Conservation (phyloP, 2,797 vertebrate genomes). For the Knipowitschia caucasica region DNA sequence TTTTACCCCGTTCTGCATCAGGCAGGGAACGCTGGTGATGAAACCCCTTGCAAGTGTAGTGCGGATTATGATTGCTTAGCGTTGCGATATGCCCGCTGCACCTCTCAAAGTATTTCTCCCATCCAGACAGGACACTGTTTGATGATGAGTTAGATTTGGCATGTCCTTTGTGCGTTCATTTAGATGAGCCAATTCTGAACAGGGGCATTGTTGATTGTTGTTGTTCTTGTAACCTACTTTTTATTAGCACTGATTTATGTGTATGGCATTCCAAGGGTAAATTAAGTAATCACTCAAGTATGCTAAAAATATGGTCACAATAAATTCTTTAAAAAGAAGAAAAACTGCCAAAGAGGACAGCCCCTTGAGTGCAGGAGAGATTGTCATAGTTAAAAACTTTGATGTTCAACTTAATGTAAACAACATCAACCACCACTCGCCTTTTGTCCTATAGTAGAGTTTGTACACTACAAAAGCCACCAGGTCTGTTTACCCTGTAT, state of each 20-base stretch:
- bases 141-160: slow-evolving; percentile 56
- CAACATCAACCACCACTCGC: slow-evolving; percentile 27
- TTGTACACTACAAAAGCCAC: no score
- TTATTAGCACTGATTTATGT: slow-evolving; percentile 41
- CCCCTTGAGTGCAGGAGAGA: not conserved
- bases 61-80: slow-evolving; percentile 73
- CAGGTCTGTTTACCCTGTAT: no score
- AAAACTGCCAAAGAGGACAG: not conserved
- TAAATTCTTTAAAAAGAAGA: not conserved
- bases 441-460: no score
- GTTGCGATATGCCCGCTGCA: slow-evolving; percentile 69
- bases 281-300: slow-evolving; percentile 15
- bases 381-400: not conserved
- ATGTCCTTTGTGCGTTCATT: slow-evolving; percentile 56
- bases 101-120: slow-evolving; percentile 70
- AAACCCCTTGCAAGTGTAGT: slow-evolving; percentile 78
- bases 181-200: slow-evolving; percentile 44
- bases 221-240: slow-evolving; percentile 54
- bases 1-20: slow-evolving; percentile 42
- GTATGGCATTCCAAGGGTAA: slow-evolving; percentile 22
- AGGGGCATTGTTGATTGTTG: slow-evolving; percentile 24
- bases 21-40: slow-evolving; percentile 76
- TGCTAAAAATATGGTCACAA: not conserved
- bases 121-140: slow-evolving; percentile 60
- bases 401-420: not conserved